A percentile compares a stretch with the other conserved stretches of the same genome.
Evolutionary conservation across 2,888 invertebrate species (phyloP).

Genomic region (Synanthedon formicaeformis): DNA sequence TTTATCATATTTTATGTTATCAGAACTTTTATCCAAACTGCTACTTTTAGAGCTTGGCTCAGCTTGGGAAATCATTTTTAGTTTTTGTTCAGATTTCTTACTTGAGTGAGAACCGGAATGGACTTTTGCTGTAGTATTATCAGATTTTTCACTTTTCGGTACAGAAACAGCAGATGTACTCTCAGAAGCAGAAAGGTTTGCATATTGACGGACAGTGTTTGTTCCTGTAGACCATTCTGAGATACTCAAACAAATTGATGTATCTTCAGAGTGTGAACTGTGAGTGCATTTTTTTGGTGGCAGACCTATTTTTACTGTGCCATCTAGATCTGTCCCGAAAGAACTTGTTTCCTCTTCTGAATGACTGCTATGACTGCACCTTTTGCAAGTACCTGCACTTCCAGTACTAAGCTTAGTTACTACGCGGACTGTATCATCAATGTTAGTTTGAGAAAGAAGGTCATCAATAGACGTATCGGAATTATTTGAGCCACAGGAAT

Average conservation of each 20-base stretch:
- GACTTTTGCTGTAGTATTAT: constrained; percentile 66
- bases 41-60: constrained; percentile 72
- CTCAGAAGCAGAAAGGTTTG: constrained; percentile 78
- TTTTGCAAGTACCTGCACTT: constrained; percentile 67
- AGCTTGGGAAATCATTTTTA: constrained; percentile 46
- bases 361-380: constrained; percentile 78
- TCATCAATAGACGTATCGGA: constrained; percentile 76
- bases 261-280: constrained; percentile 87
- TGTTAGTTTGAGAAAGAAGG: constrained; percentile 69
- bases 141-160: constrained; percentile 73
- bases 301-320: constrained; percentile 82
- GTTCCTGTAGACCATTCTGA: constrained; percentile 92
- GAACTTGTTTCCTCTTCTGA: constrained; percentile 82
- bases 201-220: constrained; percentile 85
- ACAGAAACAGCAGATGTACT: constrained; percentile 73
- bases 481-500: constrained; percentile 72
- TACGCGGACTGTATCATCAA: constrained; percentile 69
- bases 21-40: constrained; percentile 69
- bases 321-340: constrained; percentile 82
- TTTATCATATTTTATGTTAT: constrained; percentile 70
- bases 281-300: constrained; percentile 86
- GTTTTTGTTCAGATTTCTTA: constrained; percentile 66
- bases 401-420: constrained; percentile 61
- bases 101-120: constrained; percentile 68
- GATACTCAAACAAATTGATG: constrained; percentile 85